Base-by-base conservation (phyloP, 1,140 invertebrate species). In the Whitmania pigra region DNA sequence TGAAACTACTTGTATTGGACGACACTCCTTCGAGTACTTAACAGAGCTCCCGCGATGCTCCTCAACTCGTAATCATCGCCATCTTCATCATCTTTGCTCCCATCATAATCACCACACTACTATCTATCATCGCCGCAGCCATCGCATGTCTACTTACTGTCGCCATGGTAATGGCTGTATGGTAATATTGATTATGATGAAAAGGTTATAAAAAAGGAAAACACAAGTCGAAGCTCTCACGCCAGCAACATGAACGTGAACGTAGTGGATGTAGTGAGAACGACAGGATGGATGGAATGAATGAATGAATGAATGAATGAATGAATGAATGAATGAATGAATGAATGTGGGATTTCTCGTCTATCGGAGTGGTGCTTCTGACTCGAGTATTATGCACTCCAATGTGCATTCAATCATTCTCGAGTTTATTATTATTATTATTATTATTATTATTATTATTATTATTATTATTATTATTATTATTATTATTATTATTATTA, bases 381-480 rank as follows among this genome's bases (percentile, higher is more conserved):
- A 31, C 57, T 63, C 57, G 57, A 63, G 57, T 63, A 63, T 63
- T 25, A 63, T 63, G 57, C 57, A 63, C 57, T 63, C 29, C 22
- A 63, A 31, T 31, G 29, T 63, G 57, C 57, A 63, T 63, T 63
- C 57, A 63, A 63, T 63, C 57, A 63, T 63, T 63, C 29, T 25
- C 29, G 43, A 49, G 43, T 25, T 63, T 63, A 63, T 63, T 63
- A 63, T 63, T 63, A 63, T 63, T 63, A 5, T 43, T n/a, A n/a
- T n/a, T n/a, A n/a, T n/a, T n/a, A n/a, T n/a, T n/a, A n/a, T 13
- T 63, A 11, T 11, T n/a, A 18, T 63, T 18, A 13, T 63, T 18
- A 5, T 63, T 63, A 25, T 63, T 63, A 13, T 63, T 63, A 20
- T 13, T 63, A 3, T 18, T 63, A 18, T 63, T 63, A n/a, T 13